A percentile compares a stretch with the other conserved stretches of the same genome.
Evolutionary conservation across 2,797 vertebrate species (phyloP).

Genomic region (Leucoraja ocellata): DNA sequence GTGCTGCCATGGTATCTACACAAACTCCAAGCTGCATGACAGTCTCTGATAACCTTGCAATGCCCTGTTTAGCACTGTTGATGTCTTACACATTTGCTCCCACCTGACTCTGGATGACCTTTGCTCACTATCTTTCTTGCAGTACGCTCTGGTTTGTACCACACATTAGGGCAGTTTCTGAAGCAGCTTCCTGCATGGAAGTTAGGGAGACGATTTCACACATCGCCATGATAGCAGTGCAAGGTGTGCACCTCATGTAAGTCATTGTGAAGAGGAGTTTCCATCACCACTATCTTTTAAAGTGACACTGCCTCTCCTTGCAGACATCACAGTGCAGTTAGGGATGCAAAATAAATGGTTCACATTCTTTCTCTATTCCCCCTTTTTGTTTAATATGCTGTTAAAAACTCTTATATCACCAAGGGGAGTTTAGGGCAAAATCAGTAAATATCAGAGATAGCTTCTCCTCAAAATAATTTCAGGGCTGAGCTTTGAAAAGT

Average conservation of each 20-base stretch:
- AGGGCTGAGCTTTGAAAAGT: neutral
- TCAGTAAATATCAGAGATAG: neutral
- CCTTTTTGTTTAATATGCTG: neutral
- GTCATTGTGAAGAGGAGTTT: neutral
- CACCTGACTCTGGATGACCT: neutral
- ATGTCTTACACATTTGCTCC: neutral
- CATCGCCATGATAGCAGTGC: neutral
- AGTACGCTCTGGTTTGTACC: neutral
- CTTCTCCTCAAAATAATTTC: neutral
- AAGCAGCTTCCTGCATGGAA: neutral
- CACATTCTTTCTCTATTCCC: neutral
- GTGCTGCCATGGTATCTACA: neutral
- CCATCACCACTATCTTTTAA: neutral
- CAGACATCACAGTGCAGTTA: neutral
- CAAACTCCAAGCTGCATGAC: neutral
- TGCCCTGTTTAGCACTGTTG: neutral
- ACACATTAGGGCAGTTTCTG: neutral
- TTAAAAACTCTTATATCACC: neutral
- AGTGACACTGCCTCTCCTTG: neutral
- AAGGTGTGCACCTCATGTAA: neutral
- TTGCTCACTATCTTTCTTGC: too few species aligned
- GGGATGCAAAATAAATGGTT: neutral
- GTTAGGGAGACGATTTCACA: neutral
- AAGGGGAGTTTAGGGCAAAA: neutral
- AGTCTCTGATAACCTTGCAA: neutral